A percentile compares a stretch with the other conserved stretches of the same genome.
phyloP scores from a whole-genome alignment of 2,888 invertebrate genomes.

The Ametastegia equiseti region DNA sequence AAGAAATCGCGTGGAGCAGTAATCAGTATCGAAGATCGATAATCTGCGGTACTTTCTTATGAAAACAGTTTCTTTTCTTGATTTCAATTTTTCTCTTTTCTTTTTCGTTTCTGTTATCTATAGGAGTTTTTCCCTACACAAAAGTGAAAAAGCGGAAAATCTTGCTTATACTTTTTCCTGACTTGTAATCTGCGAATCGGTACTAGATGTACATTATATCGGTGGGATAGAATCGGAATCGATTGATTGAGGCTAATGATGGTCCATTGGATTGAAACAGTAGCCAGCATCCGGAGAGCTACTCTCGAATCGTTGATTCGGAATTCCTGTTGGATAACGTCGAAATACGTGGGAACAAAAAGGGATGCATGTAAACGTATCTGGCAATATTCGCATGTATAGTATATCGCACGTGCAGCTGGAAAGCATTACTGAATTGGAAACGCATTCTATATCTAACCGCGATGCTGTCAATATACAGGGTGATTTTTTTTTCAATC shows the following conservation, averaged over 20 bases:
- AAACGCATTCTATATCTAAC: neutral
- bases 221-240: neutral
- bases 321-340: neutral
- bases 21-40: neutral
- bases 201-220: neutral
- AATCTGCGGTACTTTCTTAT: too few species aligned
- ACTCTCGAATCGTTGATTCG: neutral
- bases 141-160: neutral
- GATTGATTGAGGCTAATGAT: neutral
- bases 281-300: neutral
- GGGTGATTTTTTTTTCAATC: too few species aligned
- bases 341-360: neutral
- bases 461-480: too few species aligned
- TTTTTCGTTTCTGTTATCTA: neutral
- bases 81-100: too few species aligned
- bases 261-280: neutral
- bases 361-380: too few species aligned
- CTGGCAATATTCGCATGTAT: too few species aligned
- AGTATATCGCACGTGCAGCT: too few species aligned
- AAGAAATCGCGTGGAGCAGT: too few species aligned
- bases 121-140: too few species aligned
- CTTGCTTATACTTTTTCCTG: neutral
- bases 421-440: neutral
- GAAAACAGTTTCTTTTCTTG: too few species aligned
- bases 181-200: neutral